Evolutionary conservation across 1,140 invertebrate genomes (phyloP), one percentile per base, ranked within the genome.

Genomic region (Oreohelix idahoensis): DNA sequence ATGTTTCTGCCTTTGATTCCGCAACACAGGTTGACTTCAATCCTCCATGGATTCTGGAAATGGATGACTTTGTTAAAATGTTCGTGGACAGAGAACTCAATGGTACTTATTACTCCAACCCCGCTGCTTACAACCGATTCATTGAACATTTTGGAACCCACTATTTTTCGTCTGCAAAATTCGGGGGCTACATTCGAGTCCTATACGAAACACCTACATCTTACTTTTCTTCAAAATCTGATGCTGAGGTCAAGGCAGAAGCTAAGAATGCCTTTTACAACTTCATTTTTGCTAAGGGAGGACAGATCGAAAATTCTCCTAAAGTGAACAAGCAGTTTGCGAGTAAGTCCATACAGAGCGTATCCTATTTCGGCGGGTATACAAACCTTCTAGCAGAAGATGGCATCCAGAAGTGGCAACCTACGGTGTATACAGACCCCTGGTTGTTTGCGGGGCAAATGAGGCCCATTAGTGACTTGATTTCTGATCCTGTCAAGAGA

Each of bases 101-200:
- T 13, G 73, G 35, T 10, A 75, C n/a, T 66, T 83, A 38, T 49
- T 15, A 42, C 4, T 53, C 49, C 11, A 76, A 83, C 26, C 81
- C 69, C 11, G 29, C n/a, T 1, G 51, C 71, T 8, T 85, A 85
- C 77, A 66, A 74, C 23, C 11, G 32, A 29, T 84, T 86, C 63
- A 86, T 86, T 26, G n/a, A 78, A 20, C 20, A 80, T 23, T 86
- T 81, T 69, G 84, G 84, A 5, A 86, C 84, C 1, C 84, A 86
- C 38, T 81, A 84, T 32, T 86, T 86, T 69, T 23, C 49, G 8
- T 58, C 39, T n/a, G 82, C 42, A 23, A 81, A 81, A 11, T 86
- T 84, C 36, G 84, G 84, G 13, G 84, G 84, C 23, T 23, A 77
- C 26, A 77, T 86, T 26, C 29, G 51, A 32, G 23, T 78, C 20